phyloP scores from a whole-genome alignment of 2,888 invertebrate species.

The Margaritifera margaritifera region DNA sequence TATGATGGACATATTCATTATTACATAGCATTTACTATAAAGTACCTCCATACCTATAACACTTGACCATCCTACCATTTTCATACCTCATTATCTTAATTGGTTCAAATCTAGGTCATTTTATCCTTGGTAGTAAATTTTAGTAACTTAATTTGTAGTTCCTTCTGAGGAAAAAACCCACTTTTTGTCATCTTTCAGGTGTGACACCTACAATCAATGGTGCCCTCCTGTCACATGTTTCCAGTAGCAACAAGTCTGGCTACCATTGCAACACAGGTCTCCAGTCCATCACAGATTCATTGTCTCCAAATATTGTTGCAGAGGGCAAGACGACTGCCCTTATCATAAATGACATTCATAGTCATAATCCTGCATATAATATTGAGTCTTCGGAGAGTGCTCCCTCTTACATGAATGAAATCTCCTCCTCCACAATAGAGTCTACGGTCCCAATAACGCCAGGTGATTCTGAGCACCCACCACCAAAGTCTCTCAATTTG shows the following conservation, averaged over 20 bases:
- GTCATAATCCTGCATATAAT: constrained; percentile 16
- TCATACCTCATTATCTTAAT: too few species aligned
- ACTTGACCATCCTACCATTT: too few species aligned
- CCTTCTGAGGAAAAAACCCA: neutral
- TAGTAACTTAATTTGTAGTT: too few species aligned
- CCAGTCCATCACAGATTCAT: constrained; percentile 26
- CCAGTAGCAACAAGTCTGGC: constrained; percentile 26
- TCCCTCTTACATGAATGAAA: constrained; percentile 27
- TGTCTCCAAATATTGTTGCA: constrained; percentile 28
- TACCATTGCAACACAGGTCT: constrained; percentile 37
- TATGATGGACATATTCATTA: too few species aligned
- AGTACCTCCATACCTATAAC: too few species aligned
- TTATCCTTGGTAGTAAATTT: too few species aligned
- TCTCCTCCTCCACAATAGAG: constrained; percentile 77
- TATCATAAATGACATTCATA: constrained; percentile 41
- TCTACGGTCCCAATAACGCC: constrained; percentile 78
- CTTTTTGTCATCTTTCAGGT: constrained; percentile 66
- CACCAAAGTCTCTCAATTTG: constrained; percentile 61
- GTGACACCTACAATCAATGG: constrained; percentile 76
- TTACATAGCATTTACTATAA: too few species aligned
- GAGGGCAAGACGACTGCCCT: constrained; percentile 37
- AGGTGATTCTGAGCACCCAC: constrained; percentile 71
- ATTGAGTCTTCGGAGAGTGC: constrained; percentile 21
- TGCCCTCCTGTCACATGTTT: constrained; percentile 26
- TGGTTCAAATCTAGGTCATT: too few species aligned